Conservation (phyloP, 2,888 invertebrate genomes). For the Cataglyphis altisquamis region DNA sequence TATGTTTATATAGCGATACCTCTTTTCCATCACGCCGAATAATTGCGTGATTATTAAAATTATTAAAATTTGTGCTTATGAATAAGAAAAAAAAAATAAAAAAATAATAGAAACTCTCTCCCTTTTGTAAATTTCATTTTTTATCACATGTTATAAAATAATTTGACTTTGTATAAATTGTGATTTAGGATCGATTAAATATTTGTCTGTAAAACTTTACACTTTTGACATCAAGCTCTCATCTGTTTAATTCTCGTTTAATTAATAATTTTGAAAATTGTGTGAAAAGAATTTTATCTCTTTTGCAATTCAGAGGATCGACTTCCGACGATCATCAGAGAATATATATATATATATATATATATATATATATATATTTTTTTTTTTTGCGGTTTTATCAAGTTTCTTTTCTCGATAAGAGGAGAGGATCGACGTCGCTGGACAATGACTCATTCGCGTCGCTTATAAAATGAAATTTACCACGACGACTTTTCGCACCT, state of each 20-base stretch:
- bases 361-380: no score
- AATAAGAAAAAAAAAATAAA: neutral
- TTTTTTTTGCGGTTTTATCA: neutral
- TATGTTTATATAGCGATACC: neutral
- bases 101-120: neutral
- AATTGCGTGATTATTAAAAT: neutral
- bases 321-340: slow-evolving; percentile 16
- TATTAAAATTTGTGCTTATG: neutral
- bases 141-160: neutral
- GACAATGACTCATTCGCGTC: slow-evolving; percentile 45
- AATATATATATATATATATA: neutral
- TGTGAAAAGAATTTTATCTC: slow-evolving; percentile 9
- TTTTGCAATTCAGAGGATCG: neutral
- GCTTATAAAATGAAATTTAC: slow-evolving; percentile 56
- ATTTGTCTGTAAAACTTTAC: slow-evolving; percentile 5
- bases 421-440: slow-evolving; percentile 9
- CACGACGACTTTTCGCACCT: slow-evolving; percentile 49
- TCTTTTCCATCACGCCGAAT: neutral
- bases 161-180: neutral
- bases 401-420: neutral
- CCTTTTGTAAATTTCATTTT: neutral
- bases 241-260: neutral
- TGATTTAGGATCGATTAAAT: neutral
- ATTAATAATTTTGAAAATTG: slow-evolving; percentile 7
- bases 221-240: slow-evolving; percentile 13